A percentile compares a stretch with the other conserved stretches of the same genome.
phyloP scores from a whole-genome alignment of 1,140 invertebrate species.

The Armadillidium nasatum region DNA sequence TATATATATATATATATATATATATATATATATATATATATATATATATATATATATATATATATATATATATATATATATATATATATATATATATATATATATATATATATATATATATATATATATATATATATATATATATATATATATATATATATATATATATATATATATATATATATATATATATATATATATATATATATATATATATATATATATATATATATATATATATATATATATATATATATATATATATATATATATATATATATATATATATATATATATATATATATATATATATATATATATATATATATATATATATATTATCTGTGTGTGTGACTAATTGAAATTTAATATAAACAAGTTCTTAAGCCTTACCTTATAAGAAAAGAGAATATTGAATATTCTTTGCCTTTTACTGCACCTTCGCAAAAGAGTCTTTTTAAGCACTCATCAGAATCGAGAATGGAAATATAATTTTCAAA shows the following conservation, averaged over 20 bases:
- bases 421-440: too few relatives aligned
- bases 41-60: constrained; percentile 9
- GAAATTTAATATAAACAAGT: too few relatives aligned
- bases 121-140: constrained; percentile 13
- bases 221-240: constrained; percentile 13
- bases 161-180: constrained; percentile 11
- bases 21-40: constrained; percentile 15
- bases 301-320: constrained; percentile 11
- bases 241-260: constrained; percentile 13
- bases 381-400: too few relatives aligned
- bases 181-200: constrained; percentile 11
- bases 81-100: constrained; percentile 13
- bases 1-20: constrained; percentile 13
- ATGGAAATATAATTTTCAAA: too few relatives aligned
- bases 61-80: constrained; percentile 9
- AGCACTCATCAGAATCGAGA: too few relatives aligned
- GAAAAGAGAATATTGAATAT: too few relatives aligned
- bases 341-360: too few relatives aligned
- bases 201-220: not conserved
- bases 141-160: constrained; percentile 15
- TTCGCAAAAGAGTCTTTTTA: too few relatives aligned
- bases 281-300: constrained; percentile 13
- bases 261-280: constrained; percentile 15
- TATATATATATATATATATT: not conserved
- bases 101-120: constrained; percentile 15